Evolutionary conservation across 2,888 invertebrate species (phyloP).

Genomic region (Erebia ligea): DNA sequence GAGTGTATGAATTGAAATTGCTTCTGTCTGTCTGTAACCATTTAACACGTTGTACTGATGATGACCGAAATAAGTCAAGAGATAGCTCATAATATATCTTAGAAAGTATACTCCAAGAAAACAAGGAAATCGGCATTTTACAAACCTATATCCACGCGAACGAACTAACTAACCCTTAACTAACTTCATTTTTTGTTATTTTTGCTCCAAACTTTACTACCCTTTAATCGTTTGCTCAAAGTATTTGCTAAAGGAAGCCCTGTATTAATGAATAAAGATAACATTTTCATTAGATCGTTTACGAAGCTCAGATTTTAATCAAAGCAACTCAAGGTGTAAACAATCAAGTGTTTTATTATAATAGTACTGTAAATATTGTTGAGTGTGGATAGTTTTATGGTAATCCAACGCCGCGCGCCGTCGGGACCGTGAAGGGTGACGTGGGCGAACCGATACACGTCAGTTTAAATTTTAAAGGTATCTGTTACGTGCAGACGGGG

Average conservation of each 20-base stretch:
- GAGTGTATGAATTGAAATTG: no score
- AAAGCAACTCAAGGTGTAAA: slow-evolving; percentile 17
- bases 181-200: background rate
- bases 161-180: background rate
- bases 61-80: no score
- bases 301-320: slow-evolving; percentile 13
- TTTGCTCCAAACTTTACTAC: slow-evolving; percentile 4
- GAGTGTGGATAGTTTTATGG: slow-evolving; percentile 23
- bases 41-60: no score
- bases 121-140: background rate
- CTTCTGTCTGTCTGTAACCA: no score
- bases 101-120: background rate
- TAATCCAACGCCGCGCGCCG: slow-evolving; percentile 4
- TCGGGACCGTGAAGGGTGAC: slow-evolving; percentile 17
- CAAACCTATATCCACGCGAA: background rate
- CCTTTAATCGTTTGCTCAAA: slow-evolving; percentile 5
- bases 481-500: background rate
- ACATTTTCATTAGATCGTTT: slow-evolving; percentile 12
- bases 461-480: background rate
- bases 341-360: slow-evolving; percentile 14
- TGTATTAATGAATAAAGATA: slow-evolving; percentile 11
- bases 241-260: background rate
- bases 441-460: slow-evolving; percentile 23
- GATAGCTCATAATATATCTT: no score
- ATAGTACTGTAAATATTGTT: slow-evolving; percentile 11